Percentiles rank a stretch among this genome's conserved stretches.
Conservation (phyloP, 2,797 vertebrate species). For the Chrosomus eos region DNA sequence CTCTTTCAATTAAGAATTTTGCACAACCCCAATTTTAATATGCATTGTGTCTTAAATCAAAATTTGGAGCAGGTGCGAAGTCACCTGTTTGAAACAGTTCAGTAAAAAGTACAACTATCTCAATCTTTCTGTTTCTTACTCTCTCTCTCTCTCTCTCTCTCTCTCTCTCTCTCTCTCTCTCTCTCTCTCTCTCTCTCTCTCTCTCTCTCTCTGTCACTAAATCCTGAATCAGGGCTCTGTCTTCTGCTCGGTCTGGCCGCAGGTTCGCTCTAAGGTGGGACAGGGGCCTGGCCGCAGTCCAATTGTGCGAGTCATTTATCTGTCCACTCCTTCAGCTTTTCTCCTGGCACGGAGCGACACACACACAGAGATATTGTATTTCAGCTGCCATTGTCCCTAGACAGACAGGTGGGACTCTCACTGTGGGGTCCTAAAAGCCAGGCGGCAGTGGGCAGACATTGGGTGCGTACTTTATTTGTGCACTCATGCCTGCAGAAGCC, state of each 20-base stretch:
- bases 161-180: slow-evolving; percentile 47
- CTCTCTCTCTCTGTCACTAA: slow-evolving; percentile 53
- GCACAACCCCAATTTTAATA: background rate
- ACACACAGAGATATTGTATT: slow-evolving; percentile 79
- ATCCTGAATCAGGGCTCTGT: slow-evolving; percentile 63
- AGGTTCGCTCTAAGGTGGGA: slow-evolving; percentile 72
- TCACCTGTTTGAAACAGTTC: slow-evolving; percentile 61
- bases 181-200: slow-evolving; percentile 54
- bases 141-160: slow-evolving; percentile 54
- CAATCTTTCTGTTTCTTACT: slow-evolving; percentile 54
- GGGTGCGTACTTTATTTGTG: slow-evolving; percentile 77
- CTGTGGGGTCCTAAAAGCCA: slow-evolving; percentile 77
- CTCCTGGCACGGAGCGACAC: slow-evolving; percentile 72
- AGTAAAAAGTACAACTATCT: slow-evolving; percentile 45
- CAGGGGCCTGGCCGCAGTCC: slow-evolving; percentile 70
- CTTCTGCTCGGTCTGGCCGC: slow-evolving; percentile 63
- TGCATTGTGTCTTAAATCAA: background rate
- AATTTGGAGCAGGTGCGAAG: slow-evolving; percentile 42
- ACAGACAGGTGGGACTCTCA: slow-evolving; percentile 88
- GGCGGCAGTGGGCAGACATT: slow-evolving; percentile 67
- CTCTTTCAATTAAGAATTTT: background rate
- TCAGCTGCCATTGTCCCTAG: slow-evolving; percentile 80
- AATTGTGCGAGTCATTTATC: slow-evolving; percentile 78
- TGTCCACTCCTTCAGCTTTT: slow-evolving; percentile 75
- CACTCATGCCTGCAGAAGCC: slow-evolving; percentile 80